Base-by-base conservation (phyloP, 1,140 invertebrate species). In the Trichonephila clavata region DNA sequence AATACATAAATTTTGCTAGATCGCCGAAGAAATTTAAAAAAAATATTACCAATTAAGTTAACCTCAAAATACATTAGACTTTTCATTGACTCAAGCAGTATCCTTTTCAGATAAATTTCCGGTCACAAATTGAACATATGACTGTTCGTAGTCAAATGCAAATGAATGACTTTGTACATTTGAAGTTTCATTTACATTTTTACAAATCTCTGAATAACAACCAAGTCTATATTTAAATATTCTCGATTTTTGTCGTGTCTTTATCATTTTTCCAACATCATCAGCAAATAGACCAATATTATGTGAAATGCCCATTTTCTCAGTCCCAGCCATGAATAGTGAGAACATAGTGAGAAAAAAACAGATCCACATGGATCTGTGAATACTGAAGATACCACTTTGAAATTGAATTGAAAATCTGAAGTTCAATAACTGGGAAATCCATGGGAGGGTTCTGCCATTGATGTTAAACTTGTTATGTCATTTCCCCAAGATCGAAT, bases 321-420 rank as follows among this genome's bases (percentile, higher is more conserved):
- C 50, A 10, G 10, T 50, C 50, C 8, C 50, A 50, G 61, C 61
- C 20, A 63, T 18, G 21, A 63, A 63, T 21, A 13, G 5, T 5
- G 61, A 21, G 50, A 21, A 63, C n/a, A n/a, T n/a, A n/a, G n/a
- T n/a, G n/a, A n/a, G n/a, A n/a, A n/a, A n/a, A n/a, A n/a, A n/a
- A n/a, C n/a, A n/a, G n/a, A n/a, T n/a, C n/a, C n/a, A n/a, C n/a
- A n/a, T n/a, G n/a, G n/a, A 20, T 21, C 24, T 81, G 24, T 32
- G 63, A 63, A 39, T 14, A 61, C 77, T 14, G 1, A 57, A 83
- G 21, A 59, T 13, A 2, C 24, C 18, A 24, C 81, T 91, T 61
- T 91, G 89, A 43, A 59, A 81, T 0, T 91, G 61, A 83, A 59
- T 20, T 57, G 20, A 10, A 90, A 60, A 39, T 81, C 71, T 63